Percentiles rank a stretch among this genome's conserved stretches.
Evolutionary conservation across 2,888 invertebrate species (phyloP).

Genomic region (Ichneumoninae sp.): DNA sequence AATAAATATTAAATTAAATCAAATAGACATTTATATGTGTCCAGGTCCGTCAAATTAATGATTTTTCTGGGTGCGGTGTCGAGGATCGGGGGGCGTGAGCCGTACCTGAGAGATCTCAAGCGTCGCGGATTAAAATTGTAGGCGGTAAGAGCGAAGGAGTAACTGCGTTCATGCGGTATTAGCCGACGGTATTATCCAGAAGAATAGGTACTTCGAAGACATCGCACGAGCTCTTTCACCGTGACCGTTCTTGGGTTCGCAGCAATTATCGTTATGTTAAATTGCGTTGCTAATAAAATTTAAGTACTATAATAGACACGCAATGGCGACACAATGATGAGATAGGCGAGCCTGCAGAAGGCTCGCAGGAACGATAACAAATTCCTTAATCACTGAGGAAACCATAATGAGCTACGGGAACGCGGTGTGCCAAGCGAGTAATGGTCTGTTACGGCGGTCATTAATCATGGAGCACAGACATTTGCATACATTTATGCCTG

Average conservation of each 20-base stretch:
- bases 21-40: too few species aligned
- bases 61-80: not conserved
- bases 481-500: not conserved
- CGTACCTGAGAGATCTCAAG: not conserved
- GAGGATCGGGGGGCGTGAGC: not conserved
- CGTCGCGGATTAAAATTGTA: slow-evolving; percentile 10
- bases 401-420: not conserved
- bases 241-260: slow-evolving; percentile 28
- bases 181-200: slow-evolving; percentile 24
- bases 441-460: not conserved
- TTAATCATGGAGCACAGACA: not conserved
- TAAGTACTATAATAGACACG: not conserved
- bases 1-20: too few species aligned
- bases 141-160: not conserved
- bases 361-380: not conserved
- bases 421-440: not conserved
- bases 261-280: slow-evolving; percentile 10
- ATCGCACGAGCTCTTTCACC: slow-evolving; percentile 33
- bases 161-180: not conserved
- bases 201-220: not conserved
- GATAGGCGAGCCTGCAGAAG: not conserved
- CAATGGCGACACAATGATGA: not conserved
- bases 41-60: too few species aligned
- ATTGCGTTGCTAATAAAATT: slow-evolving; percentile 31
- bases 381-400: slow-evolving; percentile 8